These are phyloP conservation scores for Glossophaga mutica DNA, from an alignment of 2,797 vertebrate genomes.

Conservation along the genomic window DNA sequence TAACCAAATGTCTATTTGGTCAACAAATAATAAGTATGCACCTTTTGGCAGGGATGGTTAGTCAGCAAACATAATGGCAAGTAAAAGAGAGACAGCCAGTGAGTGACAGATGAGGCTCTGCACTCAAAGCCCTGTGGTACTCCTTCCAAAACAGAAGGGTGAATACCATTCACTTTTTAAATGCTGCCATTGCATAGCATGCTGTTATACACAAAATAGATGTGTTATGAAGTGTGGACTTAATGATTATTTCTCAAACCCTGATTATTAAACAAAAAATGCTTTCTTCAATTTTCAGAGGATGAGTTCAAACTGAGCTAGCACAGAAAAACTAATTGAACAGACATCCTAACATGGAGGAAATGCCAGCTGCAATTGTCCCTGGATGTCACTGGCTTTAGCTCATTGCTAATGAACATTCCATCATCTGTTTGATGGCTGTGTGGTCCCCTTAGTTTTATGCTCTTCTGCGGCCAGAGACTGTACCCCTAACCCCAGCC, in stretches of 20 bases:
- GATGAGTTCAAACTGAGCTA: neutral
- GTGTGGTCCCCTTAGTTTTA: neutral
- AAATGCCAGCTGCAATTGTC: neutral
- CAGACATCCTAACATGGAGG: neutral
- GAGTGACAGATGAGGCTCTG: neutral
- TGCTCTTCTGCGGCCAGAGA: neutral
- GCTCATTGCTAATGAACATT: neutral
- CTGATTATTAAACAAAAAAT: conserved; percentile 3
- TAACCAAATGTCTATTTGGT: neutral
- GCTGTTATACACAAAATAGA: neutral
- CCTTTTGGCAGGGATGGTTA: neutral
- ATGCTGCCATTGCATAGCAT: neutral
- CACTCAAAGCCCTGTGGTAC: neutral
- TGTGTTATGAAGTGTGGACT: neutral
- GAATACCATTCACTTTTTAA: neutral
- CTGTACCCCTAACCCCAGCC: neutral
- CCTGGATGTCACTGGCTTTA: neutral
- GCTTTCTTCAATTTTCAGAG: neutral
- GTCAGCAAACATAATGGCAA: neutral
- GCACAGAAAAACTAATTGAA: neutral
- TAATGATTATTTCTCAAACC: neutral
- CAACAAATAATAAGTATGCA: neutral
- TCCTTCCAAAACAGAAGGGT: neutral
- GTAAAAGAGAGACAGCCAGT: neutral
- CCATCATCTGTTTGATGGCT: neutral